Conservation (phyloP, 2,888 invertebrate species). For the Incurvaria masculella region DNA sequence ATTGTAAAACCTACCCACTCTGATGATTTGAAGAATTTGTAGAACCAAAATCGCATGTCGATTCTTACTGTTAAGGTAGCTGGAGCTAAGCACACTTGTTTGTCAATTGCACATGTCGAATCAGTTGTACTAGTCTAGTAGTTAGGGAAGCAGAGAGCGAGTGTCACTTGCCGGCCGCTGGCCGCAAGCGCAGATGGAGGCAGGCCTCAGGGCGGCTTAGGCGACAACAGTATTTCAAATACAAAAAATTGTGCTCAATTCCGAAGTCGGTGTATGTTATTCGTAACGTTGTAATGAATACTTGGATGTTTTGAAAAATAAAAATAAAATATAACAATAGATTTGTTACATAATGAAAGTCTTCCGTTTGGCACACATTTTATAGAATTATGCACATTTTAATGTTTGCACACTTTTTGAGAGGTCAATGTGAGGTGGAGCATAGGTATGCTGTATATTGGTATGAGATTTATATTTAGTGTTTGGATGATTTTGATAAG, state of each 20-base stretch:
- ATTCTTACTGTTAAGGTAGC: slow-evolving; percentile 45
- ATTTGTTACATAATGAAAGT: slow-evolving; percentile 82
- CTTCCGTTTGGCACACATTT: slow-evolving; percentile 55
- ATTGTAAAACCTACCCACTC: too few species aligned
- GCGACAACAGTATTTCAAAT: slow-evolving; percentile 38
- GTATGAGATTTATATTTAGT: slow-evolving; percentile 1
- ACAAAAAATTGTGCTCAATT: slow-evolving; percentile 51
- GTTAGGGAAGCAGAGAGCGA: neutral
- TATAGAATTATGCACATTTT: slow-evolving; percentile 48
- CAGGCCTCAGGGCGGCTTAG: slow-evolving; percentile 16
- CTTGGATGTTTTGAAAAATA: slow-evolving; percentile 38
- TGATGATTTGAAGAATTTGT: too few species aligned
- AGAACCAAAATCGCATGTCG: neutral
- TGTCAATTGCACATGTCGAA: slow-evolving; percentile 53
- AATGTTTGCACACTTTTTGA: slow-evolving; percentile 28
- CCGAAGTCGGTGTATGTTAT: slow-evolving; percentile 46
- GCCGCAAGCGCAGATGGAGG: slow-evolving; percentile 11
- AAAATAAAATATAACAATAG: slow-evolving; percentile 64
- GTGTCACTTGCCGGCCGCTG: too few species aligned
- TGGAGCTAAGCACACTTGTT: slow-evolving; percentile 52
- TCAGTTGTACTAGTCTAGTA: slow-evolving; percentile 37
- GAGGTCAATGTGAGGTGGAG: slow-evolving; percentile 23
- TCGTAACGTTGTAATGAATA: slow-evolving; percentile 36
- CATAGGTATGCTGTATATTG: slow-evolving; percentile 22
- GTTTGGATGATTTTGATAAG: slow-evolving; percentile 25